Base-by-base conservation (phyloP, 1,140 invertebrate species). In the Anagrus nilaparvatae region DNA sequence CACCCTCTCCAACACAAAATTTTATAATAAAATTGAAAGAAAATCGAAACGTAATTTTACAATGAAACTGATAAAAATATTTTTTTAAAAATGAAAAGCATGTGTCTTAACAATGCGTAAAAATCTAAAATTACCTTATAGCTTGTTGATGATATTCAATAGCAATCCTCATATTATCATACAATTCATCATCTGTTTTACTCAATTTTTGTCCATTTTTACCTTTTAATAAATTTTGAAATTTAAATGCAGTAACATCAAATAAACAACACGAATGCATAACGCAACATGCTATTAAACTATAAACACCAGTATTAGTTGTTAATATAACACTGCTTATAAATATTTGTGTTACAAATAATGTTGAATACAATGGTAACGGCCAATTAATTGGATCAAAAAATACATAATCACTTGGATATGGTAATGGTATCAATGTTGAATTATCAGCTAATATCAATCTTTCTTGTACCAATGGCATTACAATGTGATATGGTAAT, bases 241-340 rank as follows among this genome's bases (percentile, higher is more conserved):
- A 46, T n/a, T 56, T 52, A 14, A 47, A 49, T 3, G 46, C 47
- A 4, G 55, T 54, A 2, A 65, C 54, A 8, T 59, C 54, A 39
- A 63, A 63, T 4, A 65, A 29, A n/a, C 60, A 55, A 13, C 55
- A 61, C 1, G 46, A 49, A 25, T 64, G 61, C 50, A 61, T 62
- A 1, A 59, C 54, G 4, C 54, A 53, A 5, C 42, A 54, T 1
- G 57, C 58, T 16, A 63, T 60, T 19, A 66, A 35, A 34, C 55
- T 63, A 16, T 66, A 64, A 20, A 61, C 58, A 0, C 61, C 64
- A 12, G 54, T 57, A 31, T 67, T 67, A 0, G 58, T 61, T 0
- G 59, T 59, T 12, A 67, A 24, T 35, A 67, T 61, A 3, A 62
- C 51, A 13, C 47, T 58, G 28, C 62, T 67, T 18, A 65, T 63